Base-by-base conservation (phyloP, 2,113 vertebrate genomes). In the Gracilinanus agilis region DNA sequence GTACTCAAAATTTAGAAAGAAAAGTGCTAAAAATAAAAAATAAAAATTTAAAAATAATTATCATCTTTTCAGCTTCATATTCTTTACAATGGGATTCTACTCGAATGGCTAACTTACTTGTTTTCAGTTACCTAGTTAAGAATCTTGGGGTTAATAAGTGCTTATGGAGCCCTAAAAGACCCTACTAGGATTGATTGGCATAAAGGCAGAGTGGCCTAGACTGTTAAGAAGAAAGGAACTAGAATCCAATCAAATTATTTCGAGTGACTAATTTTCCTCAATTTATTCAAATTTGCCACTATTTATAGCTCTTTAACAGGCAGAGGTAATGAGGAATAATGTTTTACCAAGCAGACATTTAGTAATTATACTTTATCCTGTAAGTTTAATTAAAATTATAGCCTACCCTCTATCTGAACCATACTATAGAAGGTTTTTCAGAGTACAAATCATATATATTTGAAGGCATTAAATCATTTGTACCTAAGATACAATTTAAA, bases 391-490 rank as follows among this genome's bases (percentile, higher is more conserved):
- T 67, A 67, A 67, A 67, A 13, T 34, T 0, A 34, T 5, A 75
- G 58, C 12, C 61, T 75, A 34, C 58, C 34, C 34, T 75, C 61
- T 75, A 34, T 5, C 61, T n/a, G 23, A 3, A 34, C 4, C 61
- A 34, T 34, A 16, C 4, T 75, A n/a, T 5, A 75, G 34, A 53
- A 93, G 56, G 96, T 75, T 75, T 40, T 93, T n/a, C 49, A 90
- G 23, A 58, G 53, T 54, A 55, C 90, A 92, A 55, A 67, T 92
- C 90, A 88, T 2, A 2, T 53, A 92, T 12, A 56, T 27, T 12
- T 92, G 83, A 90, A 95, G 40, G 94, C 61, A 54, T 92, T 49
- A 92, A 94, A 93, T 58, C 55, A n/a, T 91, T 95, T 21, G 21
- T 61, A 16, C 44, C 29, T 92, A 90, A 75, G 13, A 92, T 53